phyloP scores from a whole-genome alignment of 1,140 invertebrate genomes.

The Drosophila takahashii region DNA sequence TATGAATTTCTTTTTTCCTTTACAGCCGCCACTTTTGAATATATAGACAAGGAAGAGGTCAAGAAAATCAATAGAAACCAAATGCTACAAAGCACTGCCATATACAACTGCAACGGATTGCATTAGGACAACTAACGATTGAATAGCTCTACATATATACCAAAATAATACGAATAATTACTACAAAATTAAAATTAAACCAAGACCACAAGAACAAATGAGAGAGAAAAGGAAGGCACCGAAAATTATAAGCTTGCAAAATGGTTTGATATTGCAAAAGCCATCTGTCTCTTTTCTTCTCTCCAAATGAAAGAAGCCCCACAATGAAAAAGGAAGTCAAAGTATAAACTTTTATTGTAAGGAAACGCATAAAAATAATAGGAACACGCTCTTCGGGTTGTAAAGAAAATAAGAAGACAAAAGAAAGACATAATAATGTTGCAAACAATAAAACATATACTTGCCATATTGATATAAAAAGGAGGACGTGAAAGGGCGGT shows the following conservation, averaged over 20 bases:
- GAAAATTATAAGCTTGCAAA: slow-evolving; percentile 27
- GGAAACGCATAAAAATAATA: slow-evolving; percentile 39
- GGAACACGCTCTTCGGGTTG: slow-evolving; percentile 72
- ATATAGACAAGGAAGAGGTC: slow-evolving; percentile 9
- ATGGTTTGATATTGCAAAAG: slow-evolving; percentile 31
- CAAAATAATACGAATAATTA: slow-evolving; percentile 33
- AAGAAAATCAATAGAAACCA: slow-evolving; percentile 62
- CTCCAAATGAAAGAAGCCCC: slow-evolving; percentile 28
- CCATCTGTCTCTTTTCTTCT: slow-evolving; percentile 5
- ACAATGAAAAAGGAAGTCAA: slow-evolving; percentile 23
- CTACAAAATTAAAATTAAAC: slow-evolving; percentile 17
- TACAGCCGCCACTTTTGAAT: slow-evolving; percentile 49
- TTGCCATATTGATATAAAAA: slow-evolving; percentile 76
- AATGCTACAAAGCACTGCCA: slow-evolving; percentile 74
- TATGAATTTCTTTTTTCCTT: not conserved
- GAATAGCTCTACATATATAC: slow-evolving; percentile 51
- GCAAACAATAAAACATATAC: slow-evolving; percentile 80
- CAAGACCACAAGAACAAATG: slow-evolving; percentile 35
- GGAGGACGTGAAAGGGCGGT: slow-evolving; percentile 30
- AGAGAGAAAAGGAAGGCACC: slow-evolving; percentile 24
- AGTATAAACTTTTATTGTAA: slow-evolving; percentile 54
- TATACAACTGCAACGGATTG: slow-evolving; percentile 54
- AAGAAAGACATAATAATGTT: slow-evolving; percentile 53
- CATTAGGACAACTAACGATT: slow-evolving; percentile 41
- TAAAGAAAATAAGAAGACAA: slow-evolving; percentile 49